These are phyloP conservation scores for Lagria hirta DNA, from an alignment of 2,888 invertebrate species.

Conservation along the genomic window DNA sequence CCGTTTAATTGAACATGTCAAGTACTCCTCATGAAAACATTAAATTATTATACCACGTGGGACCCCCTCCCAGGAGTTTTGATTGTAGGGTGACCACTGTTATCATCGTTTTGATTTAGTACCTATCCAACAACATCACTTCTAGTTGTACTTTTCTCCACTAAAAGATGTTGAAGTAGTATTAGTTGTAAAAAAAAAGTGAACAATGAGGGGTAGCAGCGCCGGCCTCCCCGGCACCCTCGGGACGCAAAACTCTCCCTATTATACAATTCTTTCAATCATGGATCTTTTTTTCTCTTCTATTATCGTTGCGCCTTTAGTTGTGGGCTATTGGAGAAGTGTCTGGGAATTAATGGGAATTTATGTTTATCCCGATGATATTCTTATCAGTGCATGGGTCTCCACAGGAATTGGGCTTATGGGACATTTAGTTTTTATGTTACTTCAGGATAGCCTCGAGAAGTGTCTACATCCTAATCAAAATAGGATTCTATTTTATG, in stretches of 20 bases:
- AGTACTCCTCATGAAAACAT: slow-evolving; percentile 18
- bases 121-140: slow-evolving; percentile 8
- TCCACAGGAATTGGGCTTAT: slow-evolving; percentile 71
- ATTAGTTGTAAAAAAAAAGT: neutral
- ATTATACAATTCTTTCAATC: slow-evolving; percentile 63
- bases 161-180: slow-evolving; percentile 10
- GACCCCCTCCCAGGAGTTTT: slow-evolving; percentile 23
- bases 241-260: slow-evolving; percentile 22
- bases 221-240: slow-evolving; percentile 66
- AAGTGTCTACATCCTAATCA: slow-evolving; percentile 67
- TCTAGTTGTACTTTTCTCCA: no score
- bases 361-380: slow-evolving; percentile 66
- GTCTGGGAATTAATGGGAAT: slow-evolving; percentile 79
- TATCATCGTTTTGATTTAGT: slow-evolving; percentile 29
- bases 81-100: slow-evolving; percentile 34
- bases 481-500: slow-evolving; percentile 68
- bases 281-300: slow-evolving; percentile 74
- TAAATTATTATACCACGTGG: slow-evolving; percentile 27
- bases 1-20: no score
- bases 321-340: slow-evolving; percentile 85
- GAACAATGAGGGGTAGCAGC: slow-evolving; percentile 66
- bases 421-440: slow-evolving; percentile 69
- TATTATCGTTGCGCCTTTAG: slow-evolving; percentile 74
- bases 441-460: slow-evolving; percentile 65
- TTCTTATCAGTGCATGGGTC: slow-evolving; percentile 63